Evolutionary conservation across 2,113 vertebrate genomes (phyloP).

Genomic region (Misgurnus anguillicaudatus): DNA sequence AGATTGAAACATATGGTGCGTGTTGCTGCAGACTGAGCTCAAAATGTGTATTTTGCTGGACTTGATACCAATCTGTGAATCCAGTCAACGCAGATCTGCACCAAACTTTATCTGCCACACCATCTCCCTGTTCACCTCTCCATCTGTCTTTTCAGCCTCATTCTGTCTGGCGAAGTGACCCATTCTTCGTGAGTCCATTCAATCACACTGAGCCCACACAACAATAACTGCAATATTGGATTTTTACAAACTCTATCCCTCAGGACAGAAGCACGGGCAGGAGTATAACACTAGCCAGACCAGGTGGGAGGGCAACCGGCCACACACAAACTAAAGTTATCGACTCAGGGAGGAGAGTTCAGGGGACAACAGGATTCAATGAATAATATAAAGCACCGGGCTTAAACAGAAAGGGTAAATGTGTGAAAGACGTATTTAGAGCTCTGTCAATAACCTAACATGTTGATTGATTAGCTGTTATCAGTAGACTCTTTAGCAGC

Average conservation of each 20-base stretch:
- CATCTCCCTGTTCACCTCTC: conserved; percentile 35
- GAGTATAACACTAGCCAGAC: conserved; percentile 42
- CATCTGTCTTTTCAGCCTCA: conserved; percentile 43
- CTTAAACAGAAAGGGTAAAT: conserved; percentile 9
- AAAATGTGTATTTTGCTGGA: neutral
- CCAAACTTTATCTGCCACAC: conserved; percentile 14
- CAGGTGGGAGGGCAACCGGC: conserved; percentile 44
- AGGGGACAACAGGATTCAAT: conserved; percentile 7
- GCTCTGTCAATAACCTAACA: conserved; percentile 22
- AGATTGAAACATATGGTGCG: neutral
- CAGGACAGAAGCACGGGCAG: conserved; percentile 44
- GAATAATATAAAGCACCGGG: conserved; percentile 31
- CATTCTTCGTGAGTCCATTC: conserved; percentile 39
- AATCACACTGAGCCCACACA: conserved; percentile 52
- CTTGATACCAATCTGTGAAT: conserved; percentile 5
- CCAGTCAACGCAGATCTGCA: conserved; percentile 10
- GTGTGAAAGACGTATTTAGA: conserved; percentile 17
- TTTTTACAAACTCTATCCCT: conserved; percentile 48
- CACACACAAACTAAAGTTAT: conserved; percentile 38
- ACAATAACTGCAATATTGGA: conserved; percentile 59
- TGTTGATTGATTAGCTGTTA: conserved; percentile 18
- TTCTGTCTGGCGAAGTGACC: conserved; percentile 45
- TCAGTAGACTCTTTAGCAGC: neutral
- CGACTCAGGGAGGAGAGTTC: conserved; percentile 47
- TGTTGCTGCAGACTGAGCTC: neutral